phyloP scores from a whole-genome alignment of 1,140 invertebrate species.

The Achroia grisella region DNA sequence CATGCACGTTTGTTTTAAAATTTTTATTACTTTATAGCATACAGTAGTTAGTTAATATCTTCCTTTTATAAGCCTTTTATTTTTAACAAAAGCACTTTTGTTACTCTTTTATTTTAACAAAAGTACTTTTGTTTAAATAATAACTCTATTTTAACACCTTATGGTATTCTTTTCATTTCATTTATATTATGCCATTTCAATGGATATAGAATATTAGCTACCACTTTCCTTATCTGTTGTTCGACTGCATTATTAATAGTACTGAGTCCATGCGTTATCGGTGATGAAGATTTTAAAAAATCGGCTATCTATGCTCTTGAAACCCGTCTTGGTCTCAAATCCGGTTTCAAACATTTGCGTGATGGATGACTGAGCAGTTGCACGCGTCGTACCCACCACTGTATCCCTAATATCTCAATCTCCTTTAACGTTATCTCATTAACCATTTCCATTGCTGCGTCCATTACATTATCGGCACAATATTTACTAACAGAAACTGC shows the following conservation, averaged over 20 bases:
- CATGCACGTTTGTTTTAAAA: constrained; percentile 4
- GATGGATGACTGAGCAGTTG: constrained; percentile 55
- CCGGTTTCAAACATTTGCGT: constrained; percentile 62
- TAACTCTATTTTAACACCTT: background rate
- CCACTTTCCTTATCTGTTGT: constrained; percentile 3
- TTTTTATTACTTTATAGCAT: constrained; percentile 14
- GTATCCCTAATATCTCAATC: constrained; percentile 4
- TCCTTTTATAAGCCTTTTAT: too few species aligned
- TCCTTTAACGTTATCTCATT: constrained; percentile 4
- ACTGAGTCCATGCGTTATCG: constrained; percentile 19
- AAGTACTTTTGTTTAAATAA: too few species aligned
- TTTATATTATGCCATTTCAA: too few species aligned
- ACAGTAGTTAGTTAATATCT: too few species aligned
- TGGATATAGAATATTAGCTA: too few species aligned
- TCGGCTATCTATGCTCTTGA: constrained; percentile 34
- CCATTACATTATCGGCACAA: background rate
- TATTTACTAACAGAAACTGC: background rate
- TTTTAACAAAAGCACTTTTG: background rate
- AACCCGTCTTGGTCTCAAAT: constrained; percentile 37
- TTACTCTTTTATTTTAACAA: background rate
- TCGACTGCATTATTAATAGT: constrained; percentile 11
- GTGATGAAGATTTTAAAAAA: constrained; percentile 34
- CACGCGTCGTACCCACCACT: constrained; percentile 26
- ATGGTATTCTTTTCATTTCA: too few species aligned
- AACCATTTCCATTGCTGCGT: constrained; percentile 22